Percentiles rank a stretch among this genome's conserved stretches.
Evolutionary conservation across 2,797 vertebrate species (phyloP).

Genomic region (Falco cherrug): DNA sequence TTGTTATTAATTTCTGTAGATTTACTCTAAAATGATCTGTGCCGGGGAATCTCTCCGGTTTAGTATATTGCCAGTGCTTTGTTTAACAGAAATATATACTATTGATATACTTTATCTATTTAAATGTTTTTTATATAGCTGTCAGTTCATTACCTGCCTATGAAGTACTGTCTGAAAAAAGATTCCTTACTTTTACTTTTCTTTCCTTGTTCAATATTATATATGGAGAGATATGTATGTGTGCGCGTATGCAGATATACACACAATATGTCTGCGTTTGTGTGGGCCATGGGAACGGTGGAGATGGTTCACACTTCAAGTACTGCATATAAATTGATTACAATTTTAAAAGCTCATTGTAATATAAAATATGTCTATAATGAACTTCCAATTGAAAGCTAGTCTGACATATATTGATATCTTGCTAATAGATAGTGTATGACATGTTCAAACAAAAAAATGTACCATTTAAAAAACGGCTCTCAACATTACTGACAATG

Average conservation of each 20-base stretch:
- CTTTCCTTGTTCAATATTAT: background rate
- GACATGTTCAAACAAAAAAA: background rate
- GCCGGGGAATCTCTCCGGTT: background rate
- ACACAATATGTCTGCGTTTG: background rate
- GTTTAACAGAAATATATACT: background rate
- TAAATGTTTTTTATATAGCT: background rate
- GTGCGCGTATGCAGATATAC: accelerated
- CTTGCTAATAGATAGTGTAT: background rate
- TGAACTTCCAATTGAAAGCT: background rate
- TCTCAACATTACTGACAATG: background rate
- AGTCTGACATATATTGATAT: background rate
- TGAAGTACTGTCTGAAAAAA: background rate
- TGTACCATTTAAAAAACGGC: background rate
- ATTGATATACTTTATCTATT: background rate
- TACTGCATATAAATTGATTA: background rate
- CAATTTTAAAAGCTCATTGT: background rate
- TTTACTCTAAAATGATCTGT: background rate
- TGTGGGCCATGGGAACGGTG: background rate
- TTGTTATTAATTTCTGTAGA: background rate
- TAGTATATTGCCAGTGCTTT: background rate
- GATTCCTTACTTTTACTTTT: background rate
- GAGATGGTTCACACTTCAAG: background rate
- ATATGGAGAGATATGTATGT: background rate
- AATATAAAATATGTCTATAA: background rate
- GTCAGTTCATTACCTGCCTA: background rate